Evolutionary conservation across 2,113 vertebrate genomes (phyloP).

Genomic region (Embiotoca jacksoni): DNA sequence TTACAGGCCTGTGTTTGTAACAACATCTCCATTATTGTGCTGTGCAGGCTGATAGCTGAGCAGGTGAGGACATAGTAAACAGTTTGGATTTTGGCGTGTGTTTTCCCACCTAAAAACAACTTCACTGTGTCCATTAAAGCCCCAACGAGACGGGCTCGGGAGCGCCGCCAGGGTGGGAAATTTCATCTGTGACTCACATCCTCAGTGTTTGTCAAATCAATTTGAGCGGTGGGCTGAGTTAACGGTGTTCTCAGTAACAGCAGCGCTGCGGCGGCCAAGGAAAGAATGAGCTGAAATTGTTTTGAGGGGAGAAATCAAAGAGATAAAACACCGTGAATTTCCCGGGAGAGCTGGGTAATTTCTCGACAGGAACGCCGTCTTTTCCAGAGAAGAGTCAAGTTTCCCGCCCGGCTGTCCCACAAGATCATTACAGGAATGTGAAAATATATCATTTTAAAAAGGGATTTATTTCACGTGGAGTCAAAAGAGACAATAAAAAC

Average conservation of each 20-base stretch:
- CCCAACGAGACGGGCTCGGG: not conserved
- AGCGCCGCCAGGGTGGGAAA: slow-evolving; percentile 21
- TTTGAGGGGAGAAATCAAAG: slow-evolving; percentile 35
- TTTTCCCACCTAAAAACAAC: too few relatives aligned
- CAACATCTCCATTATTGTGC: not conserved
- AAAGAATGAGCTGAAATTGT: slow-evolving; percentile 29
- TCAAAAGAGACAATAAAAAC: not conserved
- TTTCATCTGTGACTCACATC: slow-evolving; percentile 49
- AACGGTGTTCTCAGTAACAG: slow-evolving; percentile 35
- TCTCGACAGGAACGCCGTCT: not conserved
- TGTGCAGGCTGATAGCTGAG: not conserved
- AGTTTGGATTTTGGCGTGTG: too few relatives aligned
- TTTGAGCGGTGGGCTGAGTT: slow-evolving; percentile 11
- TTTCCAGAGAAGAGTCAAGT: slow-evolving; percentile 2
- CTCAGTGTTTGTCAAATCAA: slow-evolving; percentile 36
- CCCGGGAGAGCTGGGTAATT: slow-evolving; percentile 24
- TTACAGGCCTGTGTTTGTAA: slow-evolving; percentile 29
- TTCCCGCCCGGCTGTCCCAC: slow-evolving; percentile 33
- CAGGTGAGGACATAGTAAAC: slow-evolving; percentile 38
- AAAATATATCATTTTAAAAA: slow-evolving; percentile 4
- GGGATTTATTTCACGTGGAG: slow-evolving; percentile 27
- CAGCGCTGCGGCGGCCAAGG: not conserved
- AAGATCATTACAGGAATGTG: slow-evolving; percentile 41
- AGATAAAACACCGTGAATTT: slow-evolving; percentile 23
- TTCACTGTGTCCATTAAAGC: too few relatives aligned